Conservation (phyloP, 2,888 invertebrate genomes). For the Mechanitis messenoides region DNA sequence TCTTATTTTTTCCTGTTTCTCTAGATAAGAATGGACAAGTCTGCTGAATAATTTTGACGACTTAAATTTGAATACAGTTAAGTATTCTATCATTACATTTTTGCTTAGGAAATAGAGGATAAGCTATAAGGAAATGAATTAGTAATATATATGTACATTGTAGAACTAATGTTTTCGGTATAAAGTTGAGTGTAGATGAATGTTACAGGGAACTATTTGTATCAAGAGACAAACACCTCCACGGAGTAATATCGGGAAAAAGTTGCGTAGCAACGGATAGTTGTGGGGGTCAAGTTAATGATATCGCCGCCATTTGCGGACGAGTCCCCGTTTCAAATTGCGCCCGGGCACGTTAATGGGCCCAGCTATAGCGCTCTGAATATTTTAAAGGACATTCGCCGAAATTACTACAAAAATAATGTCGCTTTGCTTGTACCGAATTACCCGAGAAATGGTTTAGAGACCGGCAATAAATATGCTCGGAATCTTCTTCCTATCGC, state of each 20-base stretch:
- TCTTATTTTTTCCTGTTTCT: too few relatives aligned
- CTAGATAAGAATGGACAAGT: too few relatives aligned
- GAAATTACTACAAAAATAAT: conserved; percentile 77
- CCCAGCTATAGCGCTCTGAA: conserved; percentile 71
- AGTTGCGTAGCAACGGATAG: conserved; percentile 66
- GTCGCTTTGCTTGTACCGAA: conserved; percentile 73
- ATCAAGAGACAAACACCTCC: conserved; percentile 55
- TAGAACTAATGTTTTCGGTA: too few relatives aligned
- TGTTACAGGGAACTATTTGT: conserved; percentile 38
- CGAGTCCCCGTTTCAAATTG: conserved; percentile 67
- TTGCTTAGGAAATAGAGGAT: too few relatives aligned
- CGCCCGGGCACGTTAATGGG: conserved; percentile 73
- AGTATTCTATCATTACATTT: too few relatives aligned
- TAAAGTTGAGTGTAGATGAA: conserved; percentile 40
- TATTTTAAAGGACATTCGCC: conserved; percentile 75
- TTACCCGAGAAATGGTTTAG: conserved; percentile 72
- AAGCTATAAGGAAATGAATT: too few relatives aligned
- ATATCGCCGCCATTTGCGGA: conserved; percentile 74
- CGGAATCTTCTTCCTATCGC: conserved; percentile 68
- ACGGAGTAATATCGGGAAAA: conserved; percentile 71
- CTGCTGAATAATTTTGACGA: too few relatives aligned
- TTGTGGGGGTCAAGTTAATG: conserved; percentile 74
- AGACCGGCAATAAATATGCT: conserved; percentile 70
- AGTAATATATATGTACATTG: too few relatives aligned
- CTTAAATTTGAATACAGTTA: too few relatives aligned